These are phyloP conservation scores for Pardosa pseudoannulata DNA, from an alignment of 2,888 invertebrate species.

Conservation along the genomic window DNA sequence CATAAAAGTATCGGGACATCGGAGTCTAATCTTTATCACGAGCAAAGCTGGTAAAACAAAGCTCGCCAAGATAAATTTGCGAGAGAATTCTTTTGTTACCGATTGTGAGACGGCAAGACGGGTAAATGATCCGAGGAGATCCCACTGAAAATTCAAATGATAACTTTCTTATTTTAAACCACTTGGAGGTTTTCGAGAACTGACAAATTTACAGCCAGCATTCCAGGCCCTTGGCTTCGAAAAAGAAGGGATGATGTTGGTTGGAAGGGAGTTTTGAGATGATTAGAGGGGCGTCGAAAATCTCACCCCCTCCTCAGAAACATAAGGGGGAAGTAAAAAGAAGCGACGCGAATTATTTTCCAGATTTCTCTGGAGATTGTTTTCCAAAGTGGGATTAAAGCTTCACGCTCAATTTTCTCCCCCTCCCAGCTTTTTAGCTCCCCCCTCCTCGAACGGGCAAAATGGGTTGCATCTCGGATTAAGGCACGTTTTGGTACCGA, in stretches of 20 bases:
- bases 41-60: background rate
- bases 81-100: too few species aligned
- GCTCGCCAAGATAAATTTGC: too few species aligned
- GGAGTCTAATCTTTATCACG: background rate
- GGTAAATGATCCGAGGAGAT: background rate
- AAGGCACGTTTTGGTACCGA: constrained; percentile 36
- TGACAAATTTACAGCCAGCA: constrained; percentile 5
- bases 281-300: constrained; percentile 9
- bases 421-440: background rate
- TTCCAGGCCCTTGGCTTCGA: too few species aligned
- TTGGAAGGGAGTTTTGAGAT: background rate
- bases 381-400: constrained; percentile 48
- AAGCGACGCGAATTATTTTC: constrained; percentile 30
- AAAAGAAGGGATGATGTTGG: too few species aligned
- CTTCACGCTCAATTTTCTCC: constrained; percentile 57
- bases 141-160: background rate
- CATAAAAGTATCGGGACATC: background rate
- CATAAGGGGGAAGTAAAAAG: background rate
- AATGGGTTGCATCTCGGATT: constrained; percentile 31
- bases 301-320: background rate
- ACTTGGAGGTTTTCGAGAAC: constrained; percentile 1
- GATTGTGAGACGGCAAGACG: too few species aligned
- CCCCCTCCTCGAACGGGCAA: background rate
- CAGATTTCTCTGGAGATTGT: constrained; percentile 62
- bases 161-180: constrained; percentile 1